A percentile compares a stretch with the other conserved stretches of the same genome.
Evolutionary conservation across 92 coral and sea anemone genomes (phyloP).

Genomic region (Umimayanthus chanpuru): DNA sequence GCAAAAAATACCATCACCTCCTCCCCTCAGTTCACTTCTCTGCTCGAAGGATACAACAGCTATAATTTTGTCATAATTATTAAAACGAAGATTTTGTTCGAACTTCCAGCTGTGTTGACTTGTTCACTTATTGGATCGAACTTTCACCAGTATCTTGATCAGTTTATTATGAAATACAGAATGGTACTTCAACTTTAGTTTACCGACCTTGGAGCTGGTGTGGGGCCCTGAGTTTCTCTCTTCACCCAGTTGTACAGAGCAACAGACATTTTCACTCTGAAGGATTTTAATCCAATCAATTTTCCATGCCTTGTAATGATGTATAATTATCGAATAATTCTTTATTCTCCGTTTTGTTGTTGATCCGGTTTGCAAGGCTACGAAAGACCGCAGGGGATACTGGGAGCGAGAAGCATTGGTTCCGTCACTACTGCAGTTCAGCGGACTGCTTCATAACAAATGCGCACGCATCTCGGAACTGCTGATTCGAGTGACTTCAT

Average conservation of each 20-base stretch:
- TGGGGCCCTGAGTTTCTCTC: slow-evolving; percentile 69
- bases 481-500: slow-evolving; percentile 28
- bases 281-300: not conserved
- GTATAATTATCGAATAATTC: not conserved
- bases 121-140: too few relatives aligned
- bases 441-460: not conserved
- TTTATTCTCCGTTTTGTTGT: not conserved
- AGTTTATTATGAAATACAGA: too few relatives aligned
- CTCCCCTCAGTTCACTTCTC: too few relatives aligned
- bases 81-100: too few relatives aligned
- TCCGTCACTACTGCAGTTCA: not conserved
- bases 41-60: too few relatives aligned
- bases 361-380: slow-evolving; percentile 25
- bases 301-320: not conserved
- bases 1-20: too few relatives aligned
- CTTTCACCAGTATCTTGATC: too few relatives aligned
- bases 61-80: too few relatives aligned
- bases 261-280: slow-evolving; percentile 20
- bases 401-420: not conserved
- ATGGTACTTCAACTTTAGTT: too few relatives aligned
- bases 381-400: not conserved
- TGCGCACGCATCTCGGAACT: slow-evolving; percentile 35
- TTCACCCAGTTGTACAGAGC: slow-evolving; percentile 65
- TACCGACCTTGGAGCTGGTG: slow-evolving; percentile 81
- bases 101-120: too few relatives aligned